Base-by-base conservation (phyloP, 2,797 vertebrate species). In the Tokudaia muenninki region DNA sequence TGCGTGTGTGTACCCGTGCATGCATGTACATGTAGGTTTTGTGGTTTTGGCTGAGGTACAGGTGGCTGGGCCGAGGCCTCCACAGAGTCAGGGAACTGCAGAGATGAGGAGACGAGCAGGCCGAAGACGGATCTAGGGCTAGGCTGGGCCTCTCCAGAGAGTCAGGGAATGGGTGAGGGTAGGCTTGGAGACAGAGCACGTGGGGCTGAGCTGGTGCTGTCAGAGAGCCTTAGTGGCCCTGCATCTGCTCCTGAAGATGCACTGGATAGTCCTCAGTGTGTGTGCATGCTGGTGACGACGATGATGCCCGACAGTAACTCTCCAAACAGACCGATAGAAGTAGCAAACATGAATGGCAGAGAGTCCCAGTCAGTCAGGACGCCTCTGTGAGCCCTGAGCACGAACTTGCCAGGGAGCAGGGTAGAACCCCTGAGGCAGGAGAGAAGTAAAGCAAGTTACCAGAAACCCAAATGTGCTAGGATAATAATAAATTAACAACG, bases 61-160 rank as follows among this genome's bases (percentile, higher is more conserved):
- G 61, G 41, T 31, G 59, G 29, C 14, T 41, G 47, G 70, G 61
- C 47, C 17, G 50, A 78, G 41, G n/a, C 52, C n/a, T 4, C 17
- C 52, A n/a, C 77, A 24, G 87, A 63, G 37, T 22, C 37, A 4
- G 90, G 92, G 4, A 12, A 14, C 21, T 61, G 31, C 22, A 59
- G 52, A n/a, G 79, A 19, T 22, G 17, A n/a, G 52, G 52, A 11
- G 52, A 1, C 26, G n/a, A 17, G 55, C n/a, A 21, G 83, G 63
- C 29, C 0, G 2, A 34, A 70, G 21, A 7, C 29, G 31, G 29
- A 34, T 8, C 17, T 0, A 11, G 19, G 3, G 4, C 29, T 2
- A 11, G 92, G 24, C n/a, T 4, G 8, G 47, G 24, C 24, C 16
- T 29, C 19, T 26, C 91, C 44, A 13, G 52, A 72, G 77, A 16